Evolutionary conservation across 2,888 invertebrate species (phyloP).

Genomic region (Balanococcus diminutus): DNA sequence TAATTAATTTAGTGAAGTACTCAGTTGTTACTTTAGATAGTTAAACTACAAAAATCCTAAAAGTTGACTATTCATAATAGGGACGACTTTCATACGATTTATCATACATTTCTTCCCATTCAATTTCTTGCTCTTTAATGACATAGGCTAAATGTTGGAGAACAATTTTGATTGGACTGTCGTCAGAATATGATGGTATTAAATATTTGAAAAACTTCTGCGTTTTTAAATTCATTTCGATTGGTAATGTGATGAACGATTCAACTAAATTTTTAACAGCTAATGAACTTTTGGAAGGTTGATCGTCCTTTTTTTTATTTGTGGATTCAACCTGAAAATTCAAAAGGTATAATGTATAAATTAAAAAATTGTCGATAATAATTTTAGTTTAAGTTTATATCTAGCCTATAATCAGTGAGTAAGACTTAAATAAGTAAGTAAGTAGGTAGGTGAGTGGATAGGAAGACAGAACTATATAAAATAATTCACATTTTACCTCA

Average conservation of each 20-base stretch:
- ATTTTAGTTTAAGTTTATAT: background rate
- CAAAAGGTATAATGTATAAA: background rate
- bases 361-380: no score
- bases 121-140: background rate
- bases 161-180: background rate
- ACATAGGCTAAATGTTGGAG: background rate
- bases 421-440: no score
- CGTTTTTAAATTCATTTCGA: conserved; percentile 6
- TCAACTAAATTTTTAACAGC: background rate
- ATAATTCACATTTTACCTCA: background rate
- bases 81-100: conserved; percentile 24
- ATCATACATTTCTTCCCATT: background rate
- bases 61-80: no score
- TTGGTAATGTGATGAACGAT: background rate
- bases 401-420: no score
- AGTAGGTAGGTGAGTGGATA: no score
- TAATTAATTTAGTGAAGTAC: no score
- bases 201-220: background rate
- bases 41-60: no score
- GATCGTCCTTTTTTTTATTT: background rate
- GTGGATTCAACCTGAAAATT: background rate
- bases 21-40: no score
- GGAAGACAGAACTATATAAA: no score
- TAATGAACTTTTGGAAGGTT: background rate
- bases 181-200: background rate